These are phyloP conservation scores for Synergus laeviventris DNA, from an alignment of 2,888 invertebrate genomes.

Conservation along the genomic window DNA sequence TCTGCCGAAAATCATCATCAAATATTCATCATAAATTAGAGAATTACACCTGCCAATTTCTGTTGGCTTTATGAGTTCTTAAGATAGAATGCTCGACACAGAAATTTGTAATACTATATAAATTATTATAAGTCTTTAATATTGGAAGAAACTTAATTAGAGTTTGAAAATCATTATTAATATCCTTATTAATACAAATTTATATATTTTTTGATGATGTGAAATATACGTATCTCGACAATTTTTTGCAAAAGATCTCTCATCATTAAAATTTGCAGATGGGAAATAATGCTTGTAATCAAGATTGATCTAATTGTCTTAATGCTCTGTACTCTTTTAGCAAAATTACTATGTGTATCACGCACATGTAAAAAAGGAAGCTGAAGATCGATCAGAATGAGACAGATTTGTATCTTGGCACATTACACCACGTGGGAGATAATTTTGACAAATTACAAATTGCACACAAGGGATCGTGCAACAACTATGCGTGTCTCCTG, in stretches of 20 bases:
- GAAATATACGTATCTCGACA: too few species aligned
- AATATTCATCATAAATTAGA: background rate
- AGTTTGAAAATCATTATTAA: too few species aligned
- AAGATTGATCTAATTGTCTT: background rate
- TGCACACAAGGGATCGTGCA: slow-evolving; percentile 23
- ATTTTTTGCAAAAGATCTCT: too few species aligned
- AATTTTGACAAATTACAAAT: slow-evolving; percentile 30
- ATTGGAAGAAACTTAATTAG: background rate
- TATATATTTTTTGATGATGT: too few species aligned
- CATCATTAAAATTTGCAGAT: background rate
- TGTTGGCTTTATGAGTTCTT: too few species aligned
- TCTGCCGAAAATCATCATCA: too few species aligned
- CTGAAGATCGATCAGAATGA: slow-evolving; percentile 11
- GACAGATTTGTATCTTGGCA: slow-evolving; percentile 30
- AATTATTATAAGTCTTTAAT: too few species aligned
- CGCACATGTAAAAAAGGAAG: slow-evolving; percentile 13
- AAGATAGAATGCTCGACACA: too few species aligned
- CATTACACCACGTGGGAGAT: slow-evolving; percentile 34
- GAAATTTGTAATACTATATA: too few species aligned
- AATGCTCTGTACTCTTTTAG: background rate
- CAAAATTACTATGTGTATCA: background rate
- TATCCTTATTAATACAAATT: too few species aligned
- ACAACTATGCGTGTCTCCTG: slow-evolving; percentile 38
- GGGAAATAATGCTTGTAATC: background rate
- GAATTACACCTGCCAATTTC: background rate